These are phyloP conservation scores for Druon quercuslanigerum DNA, from an alignment of 1,140 invertebrate species.

Conservation along the genomic window DNA sequence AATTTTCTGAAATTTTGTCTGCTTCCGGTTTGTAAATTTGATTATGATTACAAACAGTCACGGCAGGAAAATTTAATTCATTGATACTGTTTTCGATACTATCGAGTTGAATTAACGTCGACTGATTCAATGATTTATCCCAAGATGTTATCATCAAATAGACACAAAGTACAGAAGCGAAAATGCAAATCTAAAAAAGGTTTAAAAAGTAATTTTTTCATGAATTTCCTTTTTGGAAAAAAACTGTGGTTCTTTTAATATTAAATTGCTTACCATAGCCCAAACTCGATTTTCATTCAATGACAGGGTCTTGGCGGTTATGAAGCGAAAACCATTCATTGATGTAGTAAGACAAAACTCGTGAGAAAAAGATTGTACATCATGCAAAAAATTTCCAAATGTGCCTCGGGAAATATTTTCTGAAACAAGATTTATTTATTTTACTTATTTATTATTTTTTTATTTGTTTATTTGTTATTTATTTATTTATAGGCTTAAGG, in stretches of 20 bases:
- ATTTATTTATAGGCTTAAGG: too few relatives aligned
- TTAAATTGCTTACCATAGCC: not conserved
- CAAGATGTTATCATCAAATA: not conserved
- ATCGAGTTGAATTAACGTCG: not conserved
- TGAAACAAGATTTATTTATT: not conserved
- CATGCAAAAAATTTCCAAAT: not conserved
- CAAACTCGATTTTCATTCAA: constrained; percentile 12
- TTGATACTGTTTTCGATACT: constrained; percentile 6
- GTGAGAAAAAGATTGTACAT: not conserved
- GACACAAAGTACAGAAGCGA: not conserved
- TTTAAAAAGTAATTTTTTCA: too few relatives aligned
- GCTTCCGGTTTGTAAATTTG: constrained; percentile 11
- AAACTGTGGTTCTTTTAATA: not conserved
- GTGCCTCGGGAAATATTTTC: not conserved
- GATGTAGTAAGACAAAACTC: not conserved
- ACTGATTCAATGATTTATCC: not conserved
- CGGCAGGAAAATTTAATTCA: not conserved
- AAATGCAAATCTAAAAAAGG: not conserved
- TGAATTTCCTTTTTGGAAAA: too few relatives aligned
- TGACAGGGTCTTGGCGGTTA: not conserved
- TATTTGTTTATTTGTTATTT: too few relatives aligned
- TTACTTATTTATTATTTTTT: too few relatives aligned
- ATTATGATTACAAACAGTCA: constrained; percentile 8
- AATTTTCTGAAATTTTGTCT: not conserved
- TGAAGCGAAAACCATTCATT: not conserved